Percentiles rank a stretch among this genome's conserved stretches.
Evolutionary conservation across 2,113 vertebrate genomes (phyloP).

Genomic region (Oxyura jamaicensis): DNA sequence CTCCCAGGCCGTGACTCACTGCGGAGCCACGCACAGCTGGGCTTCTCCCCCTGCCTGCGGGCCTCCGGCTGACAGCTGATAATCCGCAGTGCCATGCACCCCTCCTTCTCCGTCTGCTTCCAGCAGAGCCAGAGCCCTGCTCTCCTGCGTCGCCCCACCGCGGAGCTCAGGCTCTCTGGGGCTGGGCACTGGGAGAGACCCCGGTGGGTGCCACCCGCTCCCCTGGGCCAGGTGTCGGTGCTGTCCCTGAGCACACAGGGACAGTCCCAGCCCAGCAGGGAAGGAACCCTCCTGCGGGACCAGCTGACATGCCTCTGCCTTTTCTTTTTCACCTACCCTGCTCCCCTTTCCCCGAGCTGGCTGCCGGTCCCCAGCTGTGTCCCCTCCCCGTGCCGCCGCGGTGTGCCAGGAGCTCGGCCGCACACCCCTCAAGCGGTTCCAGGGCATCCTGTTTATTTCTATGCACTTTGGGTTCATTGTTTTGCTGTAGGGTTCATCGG

Average conservation of each 20-base stretch:
- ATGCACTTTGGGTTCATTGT: not conserved
- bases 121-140: not conserved
- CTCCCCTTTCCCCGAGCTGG: not conserved
- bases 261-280: not conserved
- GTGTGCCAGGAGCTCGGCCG: not conserved
- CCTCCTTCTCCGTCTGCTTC: not conserved
- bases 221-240: not conserved
- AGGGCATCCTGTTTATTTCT: conserved; percentile 17
- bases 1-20: conserved; percentile 28
- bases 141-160: not conserved
- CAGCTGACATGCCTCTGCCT: no score
- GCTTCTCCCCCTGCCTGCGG: not conserved
- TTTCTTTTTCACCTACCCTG: not conserved
- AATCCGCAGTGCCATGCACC: not conserved
- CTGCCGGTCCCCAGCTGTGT: not conserved
- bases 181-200: not conserved
- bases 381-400: not conserved
- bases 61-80: not conserved
- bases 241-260: not conserved
- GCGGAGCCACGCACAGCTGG: conserved; percentile 21
- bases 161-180: not conserved
- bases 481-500: not conserved
- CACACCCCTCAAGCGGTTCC: not conserved
- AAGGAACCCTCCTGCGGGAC: no score
- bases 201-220: not conserved